phyloP scores from a whole-genome alignment of 2,888 invertebrate species.

The Pegoplata infirma region DNA sequence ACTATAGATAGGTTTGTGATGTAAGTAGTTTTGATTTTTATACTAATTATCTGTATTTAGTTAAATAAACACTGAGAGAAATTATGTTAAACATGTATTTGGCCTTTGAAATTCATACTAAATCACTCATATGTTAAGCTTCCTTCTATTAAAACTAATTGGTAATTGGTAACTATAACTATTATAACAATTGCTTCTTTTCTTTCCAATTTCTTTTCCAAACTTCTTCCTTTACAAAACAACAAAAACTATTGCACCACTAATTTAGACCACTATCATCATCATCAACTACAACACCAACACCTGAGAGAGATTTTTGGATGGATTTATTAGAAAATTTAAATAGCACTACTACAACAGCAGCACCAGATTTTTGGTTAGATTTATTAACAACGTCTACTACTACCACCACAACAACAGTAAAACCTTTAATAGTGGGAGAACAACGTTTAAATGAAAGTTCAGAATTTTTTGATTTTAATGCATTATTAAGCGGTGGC shows the following conservation, averaged over 20 bases:
- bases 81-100: background rate
- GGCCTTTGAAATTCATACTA: background rate
- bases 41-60: background rate
- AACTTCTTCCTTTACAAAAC: conserved; percentile 5
- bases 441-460: conserved; percentile 50
- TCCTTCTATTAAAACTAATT: conserved; percentile 9
- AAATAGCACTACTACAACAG: conserved; percentile 47
- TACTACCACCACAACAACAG: conserved; percentile 56
- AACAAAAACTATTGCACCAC: conserved; percentile 21
- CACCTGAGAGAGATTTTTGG: conserved; percentile 56
- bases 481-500: conserved; percentile 49
- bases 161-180: conserved; percentile 55
- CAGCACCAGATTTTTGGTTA: conserved; percentile 49
- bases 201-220: conserved; percentile 29
- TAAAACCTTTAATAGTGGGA: conserved; percentile 61
- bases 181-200: conserved; percentile 40
- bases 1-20: conserved; percentile 11
- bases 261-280: conserved; percentile 35
- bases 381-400: conserved; percentile 39
- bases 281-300: conserved; percentile 25
- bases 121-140: background rate
- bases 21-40: conserved; percentile 34
- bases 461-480: conserved; percentile 66
- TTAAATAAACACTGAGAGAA: conserved; percentile 11
- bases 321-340: conserved; percentile 47